phyloP scores from a whole-genome alignment of 2,113 vertebrate species.

The Zeus faber region DNA sequence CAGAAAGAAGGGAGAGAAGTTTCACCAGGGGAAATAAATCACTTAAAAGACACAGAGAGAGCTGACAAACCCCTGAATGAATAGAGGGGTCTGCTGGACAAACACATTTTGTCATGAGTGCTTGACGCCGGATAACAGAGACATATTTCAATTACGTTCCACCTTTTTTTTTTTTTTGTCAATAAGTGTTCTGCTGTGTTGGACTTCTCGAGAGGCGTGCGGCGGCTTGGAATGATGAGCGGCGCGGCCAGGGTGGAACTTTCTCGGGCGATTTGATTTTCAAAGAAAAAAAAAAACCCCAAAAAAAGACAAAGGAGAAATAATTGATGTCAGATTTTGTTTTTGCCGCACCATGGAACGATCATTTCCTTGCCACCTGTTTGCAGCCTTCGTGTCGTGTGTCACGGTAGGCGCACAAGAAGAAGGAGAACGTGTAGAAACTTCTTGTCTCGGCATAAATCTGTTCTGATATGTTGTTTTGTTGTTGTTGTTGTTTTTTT shows the following conservation, averaged over 20 bases:
- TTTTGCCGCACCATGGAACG: constrained; percentile 61
- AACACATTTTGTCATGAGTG: constrained; percentile 14
- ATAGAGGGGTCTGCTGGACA: constrained; percentile 33
- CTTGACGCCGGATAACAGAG: too few species aligned
- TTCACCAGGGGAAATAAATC: constrained; percentile 6
- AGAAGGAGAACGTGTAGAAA: neutral
- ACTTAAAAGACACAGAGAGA: neutral
- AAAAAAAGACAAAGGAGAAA: too few species aligned
- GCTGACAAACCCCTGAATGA: constrained; percentile 38
- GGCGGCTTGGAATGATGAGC: constrained; percentile 51
- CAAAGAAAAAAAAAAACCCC: too few species aligned
- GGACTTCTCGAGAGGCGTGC: too few species aligned
- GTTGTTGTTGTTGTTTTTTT: constrained; percentile 9
- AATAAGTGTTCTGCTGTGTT: constrained; percentile 42
- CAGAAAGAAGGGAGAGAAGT: too few species aligned
- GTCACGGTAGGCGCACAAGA: constrained; percentile 77
- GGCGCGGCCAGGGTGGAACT: constrained; percentile 35
- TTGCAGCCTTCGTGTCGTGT: constrained; percentile 72
- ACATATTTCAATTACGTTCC: neutral
- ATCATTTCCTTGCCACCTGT: constrained; percentile 52
- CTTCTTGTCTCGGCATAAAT: too few species aligned
- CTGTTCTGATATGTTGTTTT: too few species aligned
- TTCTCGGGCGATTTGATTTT: constrained; percentile 39
- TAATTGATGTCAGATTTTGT: neutral
- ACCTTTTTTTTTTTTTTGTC: constrained; percentile 15